Base-by-base conservation (phyloP, 2,888 invertebrate species). In the Pristionchus entomophagus region DNA sequence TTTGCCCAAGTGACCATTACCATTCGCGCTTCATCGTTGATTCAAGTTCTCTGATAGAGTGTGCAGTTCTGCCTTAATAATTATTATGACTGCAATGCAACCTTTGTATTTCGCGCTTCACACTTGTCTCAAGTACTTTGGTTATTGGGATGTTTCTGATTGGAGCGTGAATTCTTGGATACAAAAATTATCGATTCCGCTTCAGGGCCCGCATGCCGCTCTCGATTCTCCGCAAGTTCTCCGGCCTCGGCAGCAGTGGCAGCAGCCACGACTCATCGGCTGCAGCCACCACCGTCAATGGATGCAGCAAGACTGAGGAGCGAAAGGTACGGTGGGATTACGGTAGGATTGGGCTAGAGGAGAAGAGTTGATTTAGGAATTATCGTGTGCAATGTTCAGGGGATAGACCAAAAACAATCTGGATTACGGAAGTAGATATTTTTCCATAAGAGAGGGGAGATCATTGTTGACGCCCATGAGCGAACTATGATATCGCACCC, bases 161-260 rank as follows among this genome's bases (percentile, higher is more conserved):
- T 26, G 56, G 8, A 10, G 12, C 32, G 32, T 32, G 12, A 4
- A 2, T 65, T 5, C 1, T 32, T 32, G 35, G 22, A 35, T 38
- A 69, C 1, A 2, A 10, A n/a, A 17, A 73, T 69, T 6, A 80
- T 80, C 29, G 0, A 8, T 51, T 80, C 5, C 51, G 17, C n/a
- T 80, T 29, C 82, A 82, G 82, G 82, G 59, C 82, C 82, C 56
- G 59, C 26, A 82, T 82, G 82, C 82, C 82, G 12, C 59, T 82
- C n/a, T 45, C 59, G 17, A 82, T 82, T n/a, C 38, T 82, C 3
- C 82, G 82, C 59, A 82, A 82, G 82, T 59, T 82, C 38, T 82
- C 82, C 38, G 80, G 51, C 51, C 53, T 80, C 80, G 53, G 53
- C 80, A 53, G 53, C 51, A 45, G 77, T 29, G 12, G 45, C 77